Evolutionary conservation across 2,888 invertebrate genomes (phyloP), one percentile per base, ranked within the genome.

Genomic region (Ethmia dodecea): DNA sequence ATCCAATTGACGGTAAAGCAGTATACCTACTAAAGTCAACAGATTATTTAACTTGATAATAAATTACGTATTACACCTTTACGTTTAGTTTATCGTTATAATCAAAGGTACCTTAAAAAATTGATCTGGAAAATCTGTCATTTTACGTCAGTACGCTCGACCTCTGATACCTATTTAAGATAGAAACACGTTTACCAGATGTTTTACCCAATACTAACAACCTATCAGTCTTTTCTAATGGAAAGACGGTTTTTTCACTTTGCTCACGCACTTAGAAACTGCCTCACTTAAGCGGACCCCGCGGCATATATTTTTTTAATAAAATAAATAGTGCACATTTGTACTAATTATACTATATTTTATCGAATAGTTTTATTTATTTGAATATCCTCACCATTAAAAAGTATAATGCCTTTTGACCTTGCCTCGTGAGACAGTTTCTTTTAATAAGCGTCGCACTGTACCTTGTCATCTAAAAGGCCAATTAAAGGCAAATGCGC

Each of bases 181-280:
- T 35, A 29, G 33, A 22, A 31, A 28, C 28, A 10, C 28, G 13
- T 22, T 8, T 12, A 13, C n/a, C 15, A 10, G 37, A 16, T 35
- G 29, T 24, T 13, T 12, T 24, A 14, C 25, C 18, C n/a, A n/a
- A 10, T 20, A 18, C 31, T 27, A 45, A 38, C 49, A 49, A 51
- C 33, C 50, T 55, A 56, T 60, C 60, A 60, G 60, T 60, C 60
- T 60, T 56, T 47, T 31, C 31, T 27, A 43, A 36, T 41, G 51
- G 52, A 57, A 55, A 52, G 57, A 57, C 52, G 49, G 47, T 39
- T 38, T 47, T 51, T 48, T 49, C 52, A 52, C 52, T 46, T 44
- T 39, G 30, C 8, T 22, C 8, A 22, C n/a, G n/a, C 22, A 22
- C 22, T 0, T 22, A 18, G 6, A 6, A 5, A 22, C n/a, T n/a